phyloP scores from a whole-genome alignment of 2,113 vertebrate species.

The Corvus hawaiiensis region DNA sequence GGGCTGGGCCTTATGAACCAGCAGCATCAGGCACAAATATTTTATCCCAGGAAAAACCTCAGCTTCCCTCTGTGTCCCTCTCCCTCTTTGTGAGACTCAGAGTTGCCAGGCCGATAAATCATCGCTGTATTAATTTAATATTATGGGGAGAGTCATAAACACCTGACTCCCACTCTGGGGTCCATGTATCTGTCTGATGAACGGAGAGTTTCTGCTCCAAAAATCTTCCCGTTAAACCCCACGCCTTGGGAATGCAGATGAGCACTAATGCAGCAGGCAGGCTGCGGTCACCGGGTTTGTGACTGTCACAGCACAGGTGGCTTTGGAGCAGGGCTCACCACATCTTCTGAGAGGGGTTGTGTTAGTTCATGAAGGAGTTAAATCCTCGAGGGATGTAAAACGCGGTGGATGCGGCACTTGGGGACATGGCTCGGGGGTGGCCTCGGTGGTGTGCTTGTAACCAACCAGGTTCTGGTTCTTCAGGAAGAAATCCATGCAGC shows the following conservation, averaged over 20 bases:
- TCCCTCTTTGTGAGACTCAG: neutral
- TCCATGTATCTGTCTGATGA: neutral
- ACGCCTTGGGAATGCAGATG: neutral
- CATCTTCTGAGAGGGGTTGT: neutral
- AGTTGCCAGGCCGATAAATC: conserved; percentile 4
- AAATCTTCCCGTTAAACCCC: neutral
- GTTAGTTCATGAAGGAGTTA: neutral
- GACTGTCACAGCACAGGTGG: neutral
- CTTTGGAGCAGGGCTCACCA: neutral
- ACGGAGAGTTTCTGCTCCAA: neutral
- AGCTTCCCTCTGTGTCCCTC: neutral
- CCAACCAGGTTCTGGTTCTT: neutral
- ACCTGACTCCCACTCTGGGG: neutral
- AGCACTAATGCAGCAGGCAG: neutral
- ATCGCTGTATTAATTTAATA: neutral
- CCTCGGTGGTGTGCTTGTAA: neutral
- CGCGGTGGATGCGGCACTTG: neutral
- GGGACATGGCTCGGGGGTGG: neutral
- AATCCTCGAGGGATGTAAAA: neutral
- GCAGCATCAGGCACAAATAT: neutral
- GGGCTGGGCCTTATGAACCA: neutral
- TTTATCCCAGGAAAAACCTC: neutral
- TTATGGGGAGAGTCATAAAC: neutral
- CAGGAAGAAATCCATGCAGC: neutral
- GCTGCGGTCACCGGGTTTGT: neutral